These are phyloP conservation scores for Mamestra configurata DNA, from an alignment of 1,140 invertebrate species.

Conservation along the genomic window DNA sequence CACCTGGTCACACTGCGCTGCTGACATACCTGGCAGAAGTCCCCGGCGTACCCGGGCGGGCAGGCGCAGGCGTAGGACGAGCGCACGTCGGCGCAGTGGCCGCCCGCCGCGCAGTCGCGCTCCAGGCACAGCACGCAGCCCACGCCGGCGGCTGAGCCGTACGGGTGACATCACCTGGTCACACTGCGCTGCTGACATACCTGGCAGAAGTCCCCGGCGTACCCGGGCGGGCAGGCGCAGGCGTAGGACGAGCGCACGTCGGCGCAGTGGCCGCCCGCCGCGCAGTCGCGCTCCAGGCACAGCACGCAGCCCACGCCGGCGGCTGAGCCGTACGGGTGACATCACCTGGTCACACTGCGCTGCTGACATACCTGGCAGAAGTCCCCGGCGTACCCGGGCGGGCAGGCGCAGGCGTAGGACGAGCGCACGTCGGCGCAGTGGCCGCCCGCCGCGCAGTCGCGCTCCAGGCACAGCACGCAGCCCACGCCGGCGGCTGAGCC, in stretches of 20 bases:
- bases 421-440: conserved; percentile 92
- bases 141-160: background rate
- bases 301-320: conserved; percentile 91
- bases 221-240: conserved; percentile 95
- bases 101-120: no score
- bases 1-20: no score
- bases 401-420: conserved; percentile 95
- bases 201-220: conserved; percentile 92
- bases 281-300: conserved; percentile 95
- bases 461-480: conserved; percentile 94
- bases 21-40: no score
- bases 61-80: no score
- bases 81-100: no score
- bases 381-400: conserved; percentile 90
- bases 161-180: no score
- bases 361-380: background rate
- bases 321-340: conserved; percentile 71
- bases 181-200: conserved; percentile 47
- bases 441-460: conserved; percentile 95
- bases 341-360: conserved; percentile 57
- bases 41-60: no score
- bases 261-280: conserved; percentile 94
- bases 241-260: conserved; percentile 92
- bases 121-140: background rate
- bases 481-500: conserved; percentile 87